Evolutionary conservation across 2,797 vertebrate species (phyloP).

Genomic region (Acanthiza pusilla): DNA sequence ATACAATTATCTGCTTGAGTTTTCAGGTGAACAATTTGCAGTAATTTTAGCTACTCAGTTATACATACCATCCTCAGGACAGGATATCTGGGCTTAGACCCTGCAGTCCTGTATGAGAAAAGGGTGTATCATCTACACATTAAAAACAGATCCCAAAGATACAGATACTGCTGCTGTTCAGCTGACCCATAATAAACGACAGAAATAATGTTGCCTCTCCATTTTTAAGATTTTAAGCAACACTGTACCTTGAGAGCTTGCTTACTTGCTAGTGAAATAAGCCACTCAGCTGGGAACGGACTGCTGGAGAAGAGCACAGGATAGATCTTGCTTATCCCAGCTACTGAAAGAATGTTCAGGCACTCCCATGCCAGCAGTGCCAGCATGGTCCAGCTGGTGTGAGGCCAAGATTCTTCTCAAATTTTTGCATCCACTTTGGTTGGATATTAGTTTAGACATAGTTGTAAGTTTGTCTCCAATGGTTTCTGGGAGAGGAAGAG

Average conservation of each 20-base stretch:
- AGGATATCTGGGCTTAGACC: neutral
- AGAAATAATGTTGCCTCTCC: neutral
- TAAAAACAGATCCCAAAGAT: neutral
- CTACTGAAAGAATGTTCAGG: neutral
- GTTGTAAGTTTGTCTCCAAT: neutral
- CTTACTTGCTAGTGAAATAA: neutral
- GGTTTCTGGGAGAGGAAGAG: neutral
- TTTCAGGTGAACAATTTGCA: neutral
- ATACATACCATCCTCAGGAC: neutral
- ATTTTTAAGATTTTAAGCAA: neutral
- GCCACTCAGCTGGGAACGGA: neutral
- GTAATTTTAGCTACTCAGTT: neutral
- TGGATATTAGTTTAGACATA: neutral
- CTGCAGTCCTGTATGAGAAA: neutral
- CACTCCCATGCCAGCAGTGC: fast-evolving
- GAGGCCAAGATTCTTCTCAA: neutral
- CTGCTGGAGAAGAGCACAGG: neutral
- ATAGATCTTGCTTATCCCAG: neutral
- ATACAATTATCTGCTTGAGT: neutral
- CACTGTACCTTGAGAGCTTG: neutral
- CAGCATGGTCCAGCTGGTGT: neutral
- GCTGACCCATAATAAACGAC: neutral
- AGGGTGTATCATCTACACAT: neutral
- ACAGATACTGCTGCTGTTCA: neutral
- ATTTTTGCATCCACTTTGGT: neutral